phyloP scores from a whole-genome alignment of 2,797 vertebrate genomes.

The Acanthopagrus latus region DNA sequence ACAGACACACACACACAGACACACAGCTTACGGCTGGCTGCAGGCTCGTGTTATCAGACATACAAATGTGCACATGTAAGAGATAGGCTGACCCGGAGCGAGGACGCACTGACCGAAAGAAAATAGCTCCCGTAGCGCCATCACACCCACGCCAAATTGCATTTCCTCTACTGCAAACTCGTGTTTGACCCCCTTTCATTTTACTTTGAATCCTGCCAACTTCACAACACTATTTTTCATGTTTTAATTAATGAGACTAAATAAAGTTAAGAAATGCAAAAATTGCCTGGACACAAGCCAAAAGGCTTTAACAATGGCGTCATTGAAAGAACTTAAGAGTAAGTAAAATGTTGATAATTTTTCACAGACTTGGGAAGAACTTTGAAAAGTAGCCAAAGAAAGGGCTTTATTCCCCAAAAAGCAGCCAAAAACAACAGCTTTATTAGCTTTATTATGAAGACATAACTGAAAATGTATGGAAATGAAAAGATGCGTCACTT shows the following conservation, averaged over 20 bases:
- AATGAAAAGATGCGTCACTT: neutral
- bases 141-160: constrained; percentile 22
- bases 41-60: constrained; percentile 27
- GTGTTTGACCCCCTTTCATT: neutral
- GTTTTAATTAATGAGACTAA: neutral
- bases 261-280: neutral
- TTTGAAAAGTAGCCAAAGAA: neutral
- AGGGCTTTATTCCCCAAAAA: neutral
- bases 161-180: constrained; percentile 4
- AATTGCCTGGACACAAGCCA: neutral
- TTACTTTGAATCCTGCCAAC: neutral
- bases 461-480: neutral
- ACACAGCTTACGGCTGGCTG: constrained; percentile 12
- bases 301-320: neutral
- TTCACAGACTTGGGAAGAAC: neutral
- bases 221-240: neutral
- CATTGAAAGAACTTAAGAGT: neutral
- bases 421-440: too few species aligned
- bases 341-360: neutral
- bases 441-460: too few species aligned
- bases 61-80: constrained; percentile 31
- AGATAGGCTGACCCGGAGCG: constrained; percentile 29
- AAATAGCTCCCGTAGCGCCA: constrained; percentile 16
- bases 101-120: constrained; percentile 38
- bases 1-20: neutral